Base-by-base conservation (phyloP, 1,140 invertebrate species). In the Latrodectus geometricus region DNA sequence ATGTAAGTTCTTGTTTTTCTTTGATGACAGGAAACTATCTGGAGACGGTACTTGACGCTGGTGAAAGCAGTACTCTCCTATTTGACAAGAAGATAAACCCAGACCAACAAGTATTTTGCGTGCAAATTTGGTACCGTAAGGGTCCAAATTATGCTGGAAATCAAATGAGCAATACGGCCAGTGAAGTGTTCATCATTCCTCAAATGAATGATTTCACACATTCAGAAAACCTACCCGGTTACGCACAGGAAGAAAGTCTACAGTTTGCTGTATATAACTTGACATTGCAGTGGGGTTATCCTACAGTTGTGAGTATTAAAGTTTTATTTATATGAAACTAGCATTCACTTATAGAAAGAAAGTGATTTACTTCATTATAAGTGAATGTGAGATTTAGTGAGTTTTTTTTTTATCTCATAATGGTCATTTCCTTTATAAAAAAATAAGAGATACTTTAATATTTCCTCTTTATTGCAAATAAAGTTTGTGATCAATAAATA, bases 21-120 rank as follows among this genome's bases (percentile, higher is more conserved):
- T 76, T 20, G 35, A 0, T 80, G 61, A 49, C 9, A 84, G 82
- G 82, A 14, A 84, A 76, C n/a, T 84, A 76, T 35, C 52, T 84
- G n/a, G 73, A 70, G 3, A 76, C 65, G 9, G 73, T 69, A 17
- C 49, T 84, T 8, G 15, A 84, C 17, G 72, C 14, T 9, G 82
- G 82, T 11, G 35, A 69, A 8, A 76, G 76, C 20, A 76, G 82
- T 20, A 76, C 72, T 11, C 68, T 84, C 4, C 35, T 35, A 23
- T 84, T 84, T 69, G 11, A 50, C 15, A 84, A 84, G 11, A 21
- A 50, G 4, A 84, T 84, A 12, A 20, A 21, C 1, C 17, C 17
- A 56, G n/a, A n/a, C 12, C 4, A 17, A 9, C 11, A 23, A 15
- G 8, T n/a, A 0, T 84, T 76, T 14, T 84, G 82, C 23, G 48